Evolutionary conservation across 2,113 vertebrate genomes (phyloP).

Genomic region (Herpetotheres cachinnans): DNA sequence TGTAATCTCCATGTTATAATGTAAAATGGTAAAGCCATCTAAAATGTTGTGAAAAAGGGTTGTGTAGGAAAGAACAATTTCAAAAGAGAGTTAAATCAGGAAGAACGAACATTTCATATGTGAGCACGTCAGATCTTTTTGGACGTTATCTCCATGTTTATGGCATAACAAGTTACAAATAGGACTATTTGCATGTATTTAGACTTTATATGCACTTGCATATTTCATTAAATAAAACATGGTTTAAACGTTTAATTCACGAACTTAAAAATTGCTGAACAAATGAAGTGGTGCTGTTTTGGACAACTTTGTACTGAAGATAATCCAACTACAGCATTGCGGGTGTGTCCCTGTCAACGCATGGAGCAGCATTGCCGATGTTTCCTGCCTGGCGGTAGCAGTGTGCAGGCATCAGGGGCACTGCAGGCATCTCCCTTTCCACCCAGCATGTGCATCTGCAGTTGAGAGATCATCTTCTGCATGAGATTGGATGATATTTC

Average conservation of each 20-base stretch:
- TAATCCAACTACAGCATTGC: not conserved
- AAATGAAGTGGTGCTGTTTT: not conserved
- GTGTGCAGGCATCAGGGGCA: not conserved
- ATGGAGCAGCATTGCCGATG: not conserved
- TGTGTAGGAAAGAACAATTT: not conserved
- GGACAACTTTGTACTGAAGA: not conserved
- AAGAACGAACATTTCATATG: not conserved
- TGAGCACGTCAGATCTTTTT: not conserved
- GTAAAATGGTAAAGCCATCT: not conserved
- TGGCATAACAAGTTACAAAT: not conserved
- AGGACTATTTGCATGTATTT: not conserved
- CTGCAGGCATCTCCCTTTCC: not conserved
- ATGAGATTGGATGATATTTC: not conserved
- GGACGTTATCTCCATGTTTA: not conserved
- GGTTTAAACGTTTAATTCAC: conserved; percentile 26
- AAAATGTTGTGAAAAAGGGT: not conserved
- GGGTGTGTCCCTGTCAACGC: fast-evolving
- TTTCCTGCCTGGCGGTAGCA: not conserved
- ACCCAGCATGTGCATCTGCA: not conserved
- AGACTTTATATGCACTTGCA: not conserved
- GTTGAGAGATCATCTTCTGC: not conserved
- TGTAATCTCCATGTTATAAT: not conserved
- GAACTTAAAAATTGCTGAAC: not conserved
- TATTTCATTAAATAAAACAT: conserved; percentile 41
- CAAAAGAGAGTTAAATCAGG: not conserved